Evolutionary conservation across 2,888 invertebrate species (phyloP), one percentile per base, ranked within the genome.

Genomic region (Scaptomyza tumidula): DNA sequence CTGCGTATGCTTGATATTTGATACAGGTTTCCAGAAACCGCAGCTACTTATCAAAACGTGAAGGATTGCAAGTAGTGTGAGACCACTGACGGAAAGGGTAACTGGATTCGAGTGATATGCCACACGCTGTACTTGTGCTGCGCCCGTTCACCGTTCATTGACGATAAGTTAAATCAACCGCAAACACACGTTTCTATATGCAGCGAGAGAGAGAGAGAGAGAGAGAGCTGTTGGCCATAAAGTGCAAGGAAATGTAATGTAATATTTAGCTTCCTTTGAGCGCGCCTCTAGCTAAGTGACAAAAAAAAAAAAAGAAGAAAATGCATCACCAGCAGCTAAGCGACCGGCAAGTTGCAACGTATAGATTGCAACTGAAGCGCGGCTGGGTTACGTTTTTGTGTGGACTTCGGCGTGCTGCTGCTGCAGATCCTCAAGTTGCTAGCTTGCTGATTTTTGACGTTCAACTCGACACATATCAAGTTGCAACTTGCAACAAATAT

Each of bases 261-360:
- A 87, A 85, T 85, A 85, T 85, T 87, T 85, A 82, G 80, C 76
- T 76, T 85, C 80, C 85, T 87, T 87, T 84, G 85, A 85, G 84
- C 87, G 70, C 71, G 76, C 80, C 80, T 71, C 78, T 45, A 80
- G 85, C 78, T 73, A 85, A 85, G 86, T 85, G 84, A 87, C 80
- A 78, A 43, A 49, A 43, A 31, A n/a, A 13, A 56, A 66, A 49
- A 29, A 45, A 52, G 7, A 16, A 41, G 13, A n/a, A 29, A 39
- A 43, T 53, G 35, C 43, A 41, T 9, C 33, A 46, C 29, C 35
- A 37, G 19, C 55, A 55, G 45, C 71, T 58, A 53, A 60, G 62
- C 59, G 57, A 50, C 50, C 58, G 31, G 46, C 54, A 39, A n/a
- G 14, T 14, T 24, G 60, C 63, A 50, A 41, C 43, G 35, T 50